Conservation (phyloP, 2,797 vertebrate genomes). For the Semotilus atromaculatus region DNA sequence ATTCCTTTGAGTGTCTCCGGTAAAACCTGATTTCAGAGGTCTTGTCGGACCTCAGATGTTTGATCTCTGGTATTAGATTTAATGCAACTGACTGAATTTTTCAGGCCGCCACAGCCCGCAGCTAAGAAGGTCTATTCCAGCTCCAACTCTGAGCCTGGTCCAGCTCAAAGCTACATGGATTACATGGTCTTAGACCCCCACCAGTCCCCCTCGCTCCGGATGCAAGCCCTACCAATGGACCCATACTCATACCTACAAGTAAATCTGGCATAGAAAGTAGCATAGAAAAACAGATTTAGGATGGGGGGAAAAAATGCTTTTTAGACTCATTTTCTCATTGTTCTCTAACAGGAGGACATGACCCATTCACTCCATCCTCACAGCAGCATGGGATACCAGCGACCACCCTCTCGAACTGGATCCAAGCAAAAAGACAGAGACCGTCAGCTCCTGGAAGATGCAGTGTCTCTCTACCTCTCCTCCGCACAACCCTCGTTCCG, state of each 20-base stretch:
- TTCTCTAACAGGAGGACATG: slow-evolving; percentile 78
- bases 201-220: slow-evolving; percentile 73
- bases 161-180: slow-evolving; percentile 84
- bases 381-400: slow-evolving; percentile 69
- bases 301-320: background rate
- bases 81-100: slow-evolving; percentile 1
- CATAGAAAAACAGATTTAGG: background rate
- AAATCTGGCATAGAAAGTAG: slow-evolving; percentile 9
- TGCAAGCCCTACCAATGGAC: slow-evolving; percentile 84
- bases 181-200: slow-evolving; percentile 85
- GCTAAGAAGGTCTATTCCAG: slow-evolving; percentile 62
- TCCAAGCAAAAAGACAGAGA: slow-evolving; percentile 61
- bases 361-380: slow-evolving; percentile 70
- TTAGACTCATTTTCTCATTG: background rate
- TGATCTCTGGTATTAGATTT: slow-evolving; percentile 23
- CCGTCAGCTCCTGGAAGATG: slow-evolving; percentile 86
- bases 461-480: slow-evolving; percentile 82
- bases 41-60: slow-evolving; percentile 17
- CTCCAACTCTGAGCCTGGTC: slow-evolving; percentile 65
- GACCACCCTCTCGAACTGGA: slow-evolving; percentile 59
- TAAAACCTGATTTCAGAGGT: slow-evolving; percentile 15
- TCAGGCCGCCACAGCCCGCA: slow-evolving; percentile 68
- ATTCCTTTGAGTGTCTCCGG: background rate
- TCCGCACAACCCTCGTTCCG: slow-evolving; percentile 76
- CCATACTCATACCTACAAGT: slow-evolving; percentile 91